phyloP scores from a whole-genome alignment of 2,113 vertebrate species.

The Corythaixoides concolor region DNA sequence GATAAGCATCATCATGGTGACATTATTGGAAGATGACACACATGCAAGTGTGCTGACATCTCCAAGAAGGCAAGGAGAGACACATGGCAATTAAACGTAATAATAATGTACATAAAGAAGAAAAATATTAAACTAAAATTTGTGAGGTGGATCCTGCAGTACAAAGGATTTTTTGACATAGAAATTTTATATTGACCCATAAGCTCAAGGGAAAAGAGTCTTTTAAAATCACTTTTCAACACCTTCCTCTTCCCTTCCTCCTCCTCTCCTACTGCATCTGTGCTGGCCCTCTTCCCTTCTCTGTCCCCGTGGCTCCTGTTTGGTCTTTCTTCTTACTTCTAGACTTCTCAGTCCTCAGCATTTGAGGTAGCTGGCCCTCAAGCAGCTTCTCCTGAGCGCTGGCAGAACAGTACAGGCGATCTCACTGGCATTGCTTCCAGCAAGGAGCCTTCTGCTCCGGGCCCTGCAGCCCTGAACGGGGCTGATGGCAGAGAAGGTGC shows the following conservation, averaged over 20 bases:
- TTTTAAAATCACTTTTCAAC: neutral
- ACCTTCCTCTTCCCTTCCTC: neutral
- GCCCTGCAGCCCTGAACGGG: neutral
- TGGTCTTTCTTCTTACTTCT: neutral
- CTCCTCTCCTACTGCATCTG: neutral
- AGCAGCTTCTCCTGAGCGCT: neutral
- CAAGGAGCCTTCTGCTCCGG: neutral
- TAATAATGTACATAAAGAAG: neutral
- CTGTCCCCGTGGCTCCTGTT: neutral
- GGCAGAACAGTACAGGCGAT: neutral
- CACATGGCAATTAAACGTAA: neutral
- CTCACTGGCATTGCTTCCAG: neutral
- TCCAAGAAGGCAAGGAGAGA: neutral
- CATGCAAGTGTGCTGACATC: neutral
- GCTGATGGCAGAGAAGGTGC: neutral
- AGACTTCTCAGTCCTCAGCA: neutral
- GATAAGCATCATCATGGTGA: neutral
- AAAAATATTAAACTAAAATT: neutral
- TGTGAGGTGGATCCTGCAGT: neutral
- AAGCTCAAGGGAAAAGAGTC: neutral
- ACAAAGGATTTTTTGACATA: neutral
- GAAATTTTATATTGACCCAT: neutral
- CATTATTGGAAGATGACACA: neutral
- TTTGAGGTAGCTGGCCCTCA: neutral
- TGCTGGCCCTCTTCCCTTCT: neutral